These are phyloP conservation scores for Lycodopsis pacificus DNA, from an alignment of 2,797 vertebrate species.

Conservation along the genomic window DNA sequence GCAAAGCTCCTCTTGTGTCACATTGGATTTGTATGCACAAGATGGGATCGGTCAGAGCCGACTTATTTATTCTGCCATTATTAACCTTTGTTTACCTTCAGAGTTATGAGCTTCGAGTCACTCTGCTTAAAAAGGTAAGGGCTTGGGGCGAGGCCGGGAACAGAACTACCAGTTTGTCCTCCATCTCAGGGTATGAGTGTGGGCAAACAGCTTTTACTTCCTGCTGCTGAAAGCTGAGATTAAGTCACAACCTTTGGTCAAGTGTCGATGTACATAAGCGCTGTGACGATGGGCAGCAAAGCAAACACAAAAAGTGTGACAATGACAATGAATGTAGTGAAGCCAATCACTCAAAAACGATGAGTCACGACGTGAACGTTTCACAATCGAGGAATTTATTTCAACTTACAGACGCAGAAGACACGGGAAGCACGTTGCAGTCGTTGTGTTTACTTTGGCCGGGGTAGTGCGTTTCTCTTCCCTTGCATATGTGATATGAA, in stretches of 20 bases:
- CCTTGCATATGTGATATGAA: conserved; percentile 35
- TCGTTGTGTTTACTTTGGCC: conserved; percentile 46
- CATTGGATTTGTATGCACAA: conserved; percentile 1
- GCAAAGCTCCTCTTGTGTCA: neutral
- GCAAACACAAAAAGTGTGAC: conserved; percentile 33
- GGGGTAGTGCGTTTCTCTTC: conserved; percentile 36
- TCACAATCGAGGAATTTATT: neutral
- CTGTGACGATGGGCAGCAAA: conserved; percentile 25
- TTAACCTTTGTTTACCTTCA: neutral
- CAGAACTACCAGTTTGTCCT: conserved; percentile 31
- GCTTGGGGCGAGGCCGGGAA: conserved; percentile 36
- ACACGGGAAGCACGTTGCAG: neutral
- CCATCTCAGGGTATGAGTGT: conserved; percentile 14
- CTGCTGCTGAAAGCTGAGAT: conserved; percentile 45
- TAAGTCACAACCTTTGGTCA: conserved; percentile 50
- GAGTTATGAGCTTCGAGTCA: neutral
- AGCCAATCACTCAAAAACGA: conserved; percentile 27
- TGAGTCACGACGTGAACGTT: neutral
- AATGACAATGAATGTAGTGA: neutral
- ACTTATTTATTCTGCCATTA: conserved; percentile 4
- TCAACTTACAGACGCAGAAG: neutral
- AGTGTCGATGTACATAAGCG: conserved; percentile 29
- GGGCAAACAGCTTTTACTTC: conserved; percentile 40
- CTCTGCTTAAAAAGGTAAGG: neutral
- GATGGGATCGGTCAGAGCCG: neutral